Evolutionary conservation across 2,113 vertebrate genomes (phyloP).

Genomic region (Guaruba guarouba): DNA sequence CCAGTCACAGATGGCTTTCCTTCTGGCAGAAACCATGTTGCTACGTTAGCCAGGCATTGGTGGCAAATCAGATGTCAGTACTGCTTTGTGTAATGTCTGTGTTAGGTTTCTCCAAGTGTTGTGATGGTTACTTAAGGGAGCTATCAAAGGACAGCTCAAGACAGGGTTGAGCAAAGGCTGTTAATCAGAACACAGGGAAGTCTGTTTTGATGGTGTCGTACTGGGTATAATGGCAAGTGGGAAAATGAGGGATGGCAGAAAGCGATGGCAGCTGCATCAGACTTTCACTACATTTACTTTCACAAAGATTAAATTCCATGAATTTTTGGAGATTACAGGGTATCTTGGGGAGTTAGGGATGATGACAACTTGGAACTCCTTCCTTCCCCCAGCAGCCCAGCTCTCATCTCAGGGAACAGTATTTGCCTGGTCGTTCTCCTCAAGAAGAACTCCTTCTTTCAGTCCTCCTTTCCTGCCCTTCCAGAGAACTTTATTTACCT

Average conservation of each 20-base stretch:
- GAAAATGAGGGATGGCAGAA: not conserved
- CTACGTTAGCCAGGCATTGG: not conserved
- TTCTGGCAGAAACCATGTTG: not conserved
- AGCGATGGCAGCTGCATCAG: not conserved
- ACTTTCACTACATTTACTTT: accelerated
- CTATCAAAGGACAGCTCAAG: not conserved
- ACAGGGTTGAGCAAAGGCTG: not conserved
- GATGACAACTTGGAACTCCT: not conserved
- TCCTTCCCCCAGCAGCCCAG: not conserved
- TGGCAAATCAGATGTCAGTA: not conserved
- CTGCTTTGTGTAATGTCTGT: not conserved
- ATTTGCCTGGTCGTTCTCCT: not conserved
- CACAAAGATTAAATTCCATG: not conserved
- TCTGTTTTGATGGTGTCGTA: not conserved
- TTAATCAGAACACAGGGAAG: not conserved
- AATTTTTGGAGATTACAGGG: not conserved
- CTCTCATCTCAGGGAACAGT: not conserved
- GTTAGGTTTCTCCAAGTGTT: not conserved
- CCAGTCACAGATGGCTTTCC: not conserved
- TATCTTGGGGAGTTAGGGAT: not conserved
- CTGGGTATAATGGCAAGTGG: not conserved
- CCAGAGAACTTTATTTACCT: not conserved
- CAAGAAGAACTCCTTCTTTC: not conserved
- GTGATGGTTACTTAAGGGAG: not conserved
- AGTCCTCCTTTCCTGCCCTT: not conserved